These are phyloP conservation scores for Psylliodes chrysocephalus DNA, from an alignment of 2,888 invertebrate species.

Conservation along the genomic window DNA sequence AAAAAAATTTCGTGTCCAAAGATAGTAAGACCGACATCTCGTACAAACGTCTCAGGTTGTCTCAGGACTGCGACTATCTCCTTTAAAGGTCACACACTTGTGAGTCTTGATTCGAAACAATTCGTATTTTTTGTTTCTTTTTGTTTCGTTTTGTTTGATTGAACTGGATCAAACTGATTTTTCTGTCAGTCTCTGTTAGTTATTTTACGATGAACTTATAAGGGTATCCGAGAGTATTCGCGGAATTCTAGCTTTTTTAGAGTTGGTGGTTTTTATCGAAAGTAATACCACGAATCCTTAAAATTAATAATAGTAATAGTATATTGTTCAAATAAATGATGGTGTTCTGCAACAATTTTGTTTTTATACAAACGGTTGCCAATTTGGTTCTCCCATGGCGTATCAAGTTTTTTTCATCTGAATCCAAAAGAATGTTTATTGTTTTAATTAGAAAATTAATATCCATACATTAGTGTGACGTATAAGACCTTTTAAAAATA, in stretches of 20 bases:
- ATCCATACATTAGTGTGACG: too few species aligned
- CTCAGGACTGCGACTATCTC: conserved; percentile 16
- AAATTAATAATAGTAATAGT: too few species aligned
- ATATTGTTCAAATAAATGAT: too few species aligned
- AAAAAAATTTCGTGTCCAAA: conserved; percentile 15
- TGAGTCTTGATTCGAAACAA: conserved; percentile 8
- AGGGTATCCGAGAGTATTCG: conserved; percentile 9
- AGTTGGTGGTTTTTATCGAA: too few species aligned
- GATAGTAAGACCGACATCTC: conserved; percentile 15
- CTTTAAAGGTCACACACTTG: conserved; percentile 23
- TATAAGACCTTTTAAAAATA: too few species aligned
- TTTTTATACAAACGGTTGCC: too few species aligned
- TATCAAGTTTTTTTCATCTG: too few species aligned
- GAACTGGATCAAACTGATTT: conserved; percentile 19
- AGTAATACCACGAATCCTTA: too few species aligned
- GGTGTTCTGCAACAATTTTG: too few species aligned
- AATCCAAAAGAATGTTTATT: too few species aligned
- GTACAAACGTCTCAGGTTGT: conserved; percentile 11
- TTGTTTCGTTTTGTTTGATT: conserved; percentile 20
- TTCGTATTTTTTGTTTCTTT: conserved; percentile 22
- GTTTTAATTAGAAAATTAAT: too few species aligned
- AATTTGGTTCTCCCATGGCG: too few species aligned
- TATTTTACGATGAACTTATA: conserved; percentile 8
- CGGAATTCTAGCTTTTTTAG: neutral
- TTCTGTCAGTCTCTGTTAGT: conserved; percentile 12